These are phyloP conservation scores for Pristionchus entomophagus DNA, from an alignment of 2,888 invertebrate species.

Conservation along the genomic window DNA sequence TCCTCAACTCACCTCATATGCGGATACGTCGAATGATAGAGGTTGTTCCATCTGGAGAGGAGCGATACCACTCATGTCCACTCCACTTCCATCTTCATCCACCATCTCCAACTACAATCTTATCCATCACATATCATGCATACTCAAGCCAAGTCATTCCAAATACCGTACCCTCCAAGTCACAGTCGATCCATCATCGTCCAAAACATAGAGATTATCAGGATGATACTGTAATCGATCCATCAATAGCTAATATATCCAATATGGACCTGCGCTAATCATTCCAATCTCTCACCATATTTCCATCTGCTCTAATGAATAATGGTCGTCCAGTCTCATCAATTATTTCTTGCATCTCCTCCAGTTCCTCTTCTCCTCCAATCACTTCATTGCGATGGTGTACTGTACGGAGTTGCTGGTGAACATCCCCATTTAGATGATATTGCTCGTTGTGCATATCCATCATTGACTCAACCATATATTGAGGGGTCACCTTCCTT, in stretches of 20 bases:
- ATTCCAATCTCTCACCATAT: too few relatives aligned
- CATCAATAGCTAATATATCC: too few relatives aligned
- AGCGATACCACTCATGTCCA: background rate
- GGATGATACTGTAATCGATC: constrained; percentile 42
- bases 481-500: background rate
- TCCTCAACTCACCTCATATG: constrained; percentile 42
- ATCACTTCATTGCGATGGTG: background rate
- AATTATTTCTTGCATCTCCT: constrained; percentile 32
- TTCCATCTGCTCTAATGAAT: constrained; percentile 24
- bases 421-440: background rate
- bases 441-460: background rate
- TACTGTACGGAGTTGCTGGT: background rate
- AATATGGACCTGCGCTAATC: background rate
- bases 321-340: constrained; percentile 41
- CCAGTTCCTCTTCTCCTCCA: constrained; percentile 21
- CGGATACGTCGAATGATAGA: constrained; percentile 43
- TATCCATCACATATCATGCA: background rate
- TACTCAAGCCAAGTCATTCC: background rate
- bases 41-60: background rate
- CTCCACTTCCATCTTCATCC: background rate
- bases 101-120: background rate
- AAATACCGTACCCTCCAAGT: constrained; percentile 37
- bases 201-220: constrained; percentile 15
- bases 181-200: constrained; percentile 40
- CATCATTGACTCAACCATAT: background rate